Percentiles rank a stretch among this genome's conserved stretches.
Conservation (phyloP, 2,113 vertebrate genomes). For the pig (Sus scrofa) region DNA sequence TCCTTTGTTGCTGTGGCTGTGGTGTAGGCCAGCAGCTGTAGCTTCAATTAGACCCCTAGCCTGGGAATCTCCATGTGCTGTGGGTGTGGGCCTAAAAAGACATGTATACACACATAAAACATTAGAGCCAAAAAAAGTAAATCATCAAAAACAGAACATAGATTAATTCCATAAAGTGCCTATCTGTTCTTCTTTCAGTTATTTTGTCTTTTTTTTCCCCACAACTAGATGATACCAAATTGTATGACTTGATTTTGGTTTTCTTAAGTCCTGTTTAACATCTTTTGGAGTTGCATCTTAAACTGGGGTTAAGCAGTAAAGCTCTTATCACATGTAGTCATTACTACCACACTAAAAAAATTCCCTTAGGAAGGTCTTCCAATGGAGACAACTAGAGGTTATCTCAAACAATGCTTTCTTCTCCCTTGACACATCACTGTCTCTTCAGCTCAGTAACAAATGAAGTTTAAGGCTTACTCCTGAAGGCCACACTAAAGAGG, state of each 20-base stretch:
- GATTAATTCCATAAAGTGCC: background rate
- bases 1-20: too few species aligned
- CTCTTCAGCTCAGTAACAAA: background rate
- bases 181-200: background rate
- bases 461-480: background rate
- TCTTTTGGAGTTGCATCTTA: background rate
- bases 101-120: background rate
- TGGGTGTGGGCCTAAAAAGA: too few species aligned
- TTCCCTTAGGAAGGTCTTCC: background rate
- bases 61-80: too few species aligned
- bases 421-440: background rate
- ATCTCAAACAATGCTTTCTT: background rate
- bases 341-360: background rate
- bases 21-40: too few species aligned
- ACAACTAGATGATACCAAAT: background rate
- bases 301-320: background rate
- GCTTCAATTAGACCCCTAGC: too few species aligned
- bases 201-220: background rate
- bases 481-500: background rate
- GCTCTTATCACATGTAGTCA: background rate
- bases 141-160: background rate
- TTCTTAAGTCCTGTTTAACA: background rate
- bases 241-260: background rate
- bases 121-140: background rate
- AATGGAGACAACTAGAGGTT: background rate